A percentile compares a stretch with the other conserved stretches of the same genome.
These are phyloP conservation scores for Hirtodrosophila duncani DNA, from an alignment of 2,888 invertebrate species.

Conservation along the genomic window DNA sequence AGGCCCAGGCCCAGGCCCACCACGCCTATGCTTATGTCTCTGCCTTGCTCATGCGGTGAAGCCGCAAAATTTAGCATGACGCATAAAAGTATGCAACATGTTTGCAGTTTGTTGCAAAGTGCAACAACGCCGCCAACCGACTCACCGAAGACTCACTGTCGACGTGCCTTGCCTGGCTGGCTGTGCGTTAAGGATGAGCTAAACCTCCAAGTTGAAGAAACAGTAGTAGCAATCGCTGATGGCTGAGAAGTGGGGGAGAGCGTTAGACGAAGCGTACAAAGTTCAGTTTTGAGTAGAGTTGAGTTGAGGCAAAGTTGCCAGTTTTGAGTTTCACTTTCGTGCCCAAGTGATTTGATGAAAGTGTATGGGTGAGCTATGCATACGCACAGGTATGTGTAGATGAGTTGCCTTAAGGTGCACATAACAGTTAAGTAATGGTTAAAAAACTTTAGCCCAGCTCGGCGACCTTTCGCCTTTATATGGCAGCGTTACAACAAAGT, in stretches of 20 bases:
- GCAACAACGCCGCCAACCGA: conserved; percentile 22
- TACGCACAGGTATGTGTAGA: not conserved
- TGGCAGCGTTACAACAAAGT: conserved; percentile 39
- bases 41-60: too few species aligned
- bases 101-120: conserved; percentile 63
- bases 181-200: too few species aligned
- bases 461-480: conserved; percentile 19
- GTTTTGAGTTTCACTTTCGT: conserved; percentile 69
- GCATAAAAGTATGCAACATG: conserved; percentile 63
- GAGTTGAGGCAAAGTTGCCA: conserved; percentile 53
- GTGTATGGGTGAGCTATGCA: not conserved
- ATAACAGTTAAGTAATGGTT: conserved; percentile 72
- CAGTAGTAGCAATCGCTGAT: conserved; percentile 16
- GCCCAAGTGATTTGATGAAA: conserved; percentile 64
- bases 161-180: conserved; percentile 28
- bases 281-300: too few species aligned
- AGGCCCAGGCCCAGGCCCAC: too few species aligned
- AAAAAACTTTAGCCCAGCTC: conserved; percentile 50
- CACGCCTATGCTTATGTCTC: too few species aligned
- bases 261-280: conserved; percentile 1
- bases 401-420: conserved; percentile 62
- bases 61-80: too few species aligned
- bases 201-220: conserved; percentile 29
- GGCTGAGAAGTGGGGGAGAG: conserved; percentile 8
- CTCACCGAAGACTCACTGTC: conserved; percentile 22